Base-by-base conservation (phyloP, 2,888 invertebrate genomes). In the Drosophila rubida region DNA sequence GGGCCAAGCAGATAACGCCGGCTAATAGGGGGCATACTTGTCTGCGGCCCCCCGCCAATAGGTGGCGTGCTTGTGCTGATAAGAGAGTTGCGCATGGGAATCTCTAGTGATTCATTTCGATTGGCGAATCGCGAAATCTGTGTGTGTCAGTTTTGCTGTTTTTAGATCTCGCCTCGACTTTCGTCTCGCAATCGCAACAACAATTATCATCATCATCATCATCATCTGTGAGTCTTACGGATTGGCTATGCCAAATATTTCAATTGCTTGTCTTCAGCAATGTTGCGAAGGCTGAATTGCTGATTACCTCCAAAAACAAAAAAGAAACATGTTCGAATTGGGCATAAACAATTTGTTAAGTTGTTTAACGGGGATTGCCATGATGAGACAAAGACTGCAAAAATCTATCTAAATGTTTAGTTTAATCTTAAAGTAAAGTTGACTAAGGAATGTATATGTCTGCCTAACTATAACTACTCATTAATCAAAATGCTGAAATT, bases 1-100 rank as follows among this genome's bases (percentile, higher is more conserved):
- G 67, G 73, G 57, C 41, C 71, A 66, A 4, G 49, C 41, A 60
- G 82, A 80, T 80, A 85, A 39, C 48, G 55, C 32, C 39, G 23
- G 51, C 42, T 50, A 59, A 62, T 46, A 25, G 49, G 41, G 39
- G 51, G 51, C 45, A 57, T 9, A 48, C 1, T 19, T 25, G 41
- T 4, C 25, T 37, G 16, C 7, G 11, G 0, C 19, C 13, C 19
- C 22, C 25, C 16, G 9, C 22, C n/a, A n/a, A 2, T 54, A 73
- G 60, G 37, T 58, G 71, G n/a, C 22, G 35, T 25, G 49, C 32
- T 32, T 32, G 32, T 5, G 19, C 58, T 59, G 73, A 74, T 76
- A 54, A 54, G 46, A 14, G 13, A 35, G 2, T 6, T 37, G 35
- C 8, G 22, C 49, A 49, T 54, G 64, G 53, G 57, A 75, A 75